Percentiles rank a stretch among this genome's conserved stretches.
Evolutionary conservation across 92 coral and sea anemone species (phyloP).

Genomic region (Porites cylindrica): DNA sequence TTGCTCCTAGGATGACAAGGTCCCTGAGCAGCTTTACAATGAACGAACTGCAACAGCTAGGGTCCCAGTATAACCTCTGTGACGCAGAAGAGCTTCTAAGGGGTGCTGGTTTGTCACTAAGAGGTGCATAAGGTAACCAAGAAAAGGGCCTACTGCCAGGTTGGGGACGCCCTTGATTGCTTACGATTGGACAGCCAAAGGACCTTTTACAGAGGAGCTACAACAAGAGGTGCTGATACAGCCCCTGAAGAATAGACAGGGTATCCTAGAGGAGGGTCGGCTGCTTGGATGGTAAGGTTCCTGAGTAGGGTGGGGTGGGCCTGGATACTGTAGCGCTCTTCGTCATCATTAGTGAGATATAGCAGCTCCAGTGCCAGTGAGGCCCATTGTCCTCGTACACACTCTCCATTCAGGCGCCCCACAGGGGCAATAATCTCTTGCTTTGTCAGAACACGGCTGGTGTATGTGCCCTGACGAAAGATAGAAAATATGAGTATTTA

Average conservation of each 20-base stretch:
- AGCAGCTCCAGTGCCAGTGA: conserved; percentile 94
- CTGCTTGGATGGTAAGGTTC: conserved; percentile 97
- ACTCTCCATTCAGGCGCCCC: conserved; percentile 90
- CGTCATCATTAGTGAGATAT: conserved; percentile 97
- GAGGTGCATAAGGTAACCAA: too few species aligned
- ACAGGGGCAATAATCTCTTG: conserved; percentile 84
- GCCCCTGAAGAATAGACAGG: conserved; percentile 95
- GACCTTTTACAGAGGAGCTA: conserved; percentile 59
- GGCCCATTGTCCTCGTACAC: conserved; percentile 98
- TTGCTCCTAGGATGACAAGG: too few species aligned
- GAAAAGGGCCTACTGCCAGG: too few species aligned
- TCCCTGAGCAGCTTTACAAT: too few species aligned
- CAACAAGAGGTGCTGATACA: conserved; percentile 66
- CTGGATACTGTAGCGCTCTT: conserved; percentile 98
- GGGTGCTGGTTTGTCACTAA: too few species aligned
- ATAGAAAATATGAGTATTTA: neutral
- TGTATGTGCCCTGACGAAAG: conserved; percentile 78
- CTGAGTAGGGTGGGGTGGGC: conserved; percentile 97
- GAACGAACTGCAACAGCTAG: too few species aligned
- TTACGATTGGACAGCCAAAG: neutral
- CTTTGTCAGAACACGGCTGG: conserved; percentile 90
- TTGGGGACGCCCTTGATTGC: neutral
- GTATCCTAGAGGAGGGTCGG: conserved; percentile 98
- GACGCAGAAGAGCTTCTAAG: too few species aligned
- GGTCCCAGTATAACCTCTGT: too few species aligned